Base-by-base conservation (phyloP, 1,140 invertebrate genomes). In the Caenorhabditis latens region DNA sequence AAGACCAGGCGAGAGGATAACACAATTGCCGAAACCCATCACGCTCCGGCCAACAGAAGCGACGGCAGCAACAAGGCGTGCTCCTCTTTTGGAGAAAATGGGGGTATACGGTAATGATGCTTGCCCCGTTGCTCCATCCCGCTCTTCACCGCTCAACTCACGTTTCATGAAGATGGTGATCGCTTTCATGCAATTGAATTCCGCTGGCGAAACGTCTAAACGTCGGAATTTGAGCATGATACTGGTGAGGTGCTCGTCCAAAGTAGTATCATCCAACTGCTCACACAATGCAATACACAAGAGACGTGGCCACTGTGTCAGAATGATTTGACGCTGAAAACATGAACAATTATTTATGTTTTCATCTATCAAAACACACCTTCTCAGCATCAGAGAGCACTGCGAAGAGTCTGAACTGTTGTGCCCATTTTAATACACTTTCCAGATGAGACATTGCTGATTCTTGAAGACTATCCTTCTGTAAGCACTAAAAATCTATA, bases 111-210 rank as follows among this genome's bases (percentile, higher is more conserved):
- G 71, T 79, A 79, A 79, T 79, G 71, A 79, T 79, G 71, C 71
- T 79, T 79, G 46, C 71, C n/a, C 71, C 46, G 71, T 50, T 50
- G 43, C 46, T 8, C 57, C 4, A 53, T 58, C 9, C 7, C 13
- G 40, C 11, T 46, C 40, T 46, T 24, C 5, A 24, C 46, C 14
- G n/a, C 46, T 79, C 46, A 32, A 79, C 71, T 79, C 71, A 79
- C 71, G 71, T 79, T 79, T 79, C 71, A 79, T 79, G 71, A 79
- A 79, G 71, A 79, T 79, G 71, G 71, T 79, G 71, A 79, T 79
- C 71, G 71, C 71, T 79, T 79, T 79, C 46, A 79, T n/a, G 46
- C 71, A 79, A 79, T 79, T 79, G 71, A 79, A 79, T 79, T 79
- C 71, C 43, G 71, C 71, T 50, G 71, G 71, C 46, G 71, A 79